These are phyloP conservation scores for Enteromius afrohamiltoni DNA, from an alignment of 2,797 vertebrate species.

Conservation along the genomic window DNA sequence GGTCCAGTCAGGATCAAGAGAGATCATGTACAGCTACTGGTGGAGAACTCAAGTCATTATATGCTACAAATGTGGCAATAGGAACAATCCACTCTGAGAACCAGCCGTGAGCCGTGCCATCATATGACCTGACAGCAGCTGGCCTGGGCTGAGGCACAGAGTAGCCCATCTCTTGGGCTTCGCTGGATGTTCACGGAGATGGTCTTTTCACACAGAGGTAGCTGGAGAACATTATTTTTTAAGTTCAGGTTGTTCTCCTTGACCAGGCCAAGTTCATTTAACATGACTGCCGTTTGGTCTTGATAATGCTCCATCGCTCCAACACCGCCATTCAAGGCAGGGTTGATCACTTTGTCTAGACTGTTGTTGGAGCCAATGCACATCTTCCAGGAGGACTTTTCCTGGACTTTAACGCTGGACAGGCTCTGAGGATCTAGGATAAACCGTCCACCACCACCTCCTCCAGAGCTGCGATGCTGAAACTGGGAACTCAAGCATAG, in stretches of 20 bases:
- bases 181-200: slow-evolving; percentile 98
- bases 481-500: slow-evolving; percentile 91
- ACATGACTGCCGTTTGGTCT: slow-evolving; percentile 79
- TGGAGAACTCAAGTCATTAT: slow-evolving; percentile 64
- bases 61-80: slow-evolving; percentile 65
- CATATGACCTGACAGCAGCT: slow-evolving; percentile 98
- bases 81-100: slow-evolving; percentile 47
- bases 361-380: slow-evolving; percentile 83
- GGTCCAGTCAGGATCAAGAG: slow-evolving; percentile 43
- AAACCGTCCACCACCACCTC: slow-evolving; percentile 73
- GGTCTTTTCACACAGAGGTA: slow-evolving; percentile 99
- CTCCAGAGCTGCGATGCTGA: slow-evolving; percentile 73
- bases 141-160: slow-evolving; percentile 88
- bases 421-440: slow-evolving; percentile 87
- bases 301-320: slow-evolving; percentile 75
- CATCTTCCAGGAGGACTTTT: slow-evolving; percentile 94
- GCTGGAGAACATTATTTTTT: slow-evolving; percentile 91
- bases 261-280: slow-evolving; percentile 81
- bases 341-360: slow-evolving; percentile 76
- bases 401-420: slow-evolving; percentile 88
- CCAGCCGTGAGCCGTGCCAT: slow-evolving; percentile 55
- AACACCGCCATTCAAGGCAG: slow-evolving; percentile 65
- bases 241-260: slow-evolving; percentile 85
- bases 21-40: slow-evolving; percentile 73
- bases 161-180: slow-evolving; percentile 87